phyloP scores from a whole-genome alignment of 2,797 vertebrate genomes.

The Pantherophis alleghaniensis region DNA sequence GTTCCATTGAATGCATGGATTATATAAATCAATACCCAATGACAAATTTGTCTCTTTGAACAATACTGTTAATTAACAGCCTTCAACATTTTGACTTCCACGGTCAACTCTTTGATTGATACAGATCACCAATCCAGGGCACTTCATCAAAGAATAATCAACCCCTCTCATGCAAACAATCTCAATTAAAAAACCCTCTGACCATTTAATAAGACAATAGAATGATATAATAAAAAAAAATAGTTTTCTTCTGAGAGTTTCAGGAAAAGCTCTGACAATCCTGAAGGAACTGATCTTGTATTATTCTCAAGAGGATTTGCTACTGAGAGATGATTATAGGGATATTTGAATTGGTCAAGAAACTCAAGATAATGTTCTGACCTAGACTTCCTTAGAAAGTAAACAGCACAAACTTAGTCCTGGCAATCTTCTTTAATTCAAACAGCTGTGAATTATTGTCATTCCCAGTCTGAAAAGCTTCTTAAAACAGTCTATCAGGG shows the following conservation, averaged over 20 bases:
- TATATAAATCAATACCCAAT: neutral
- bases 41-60: neutral
- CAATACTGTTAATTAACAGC: neutral
- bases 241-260: neutral
- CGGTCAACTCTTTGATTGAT: neutral
- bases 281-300: neutral
- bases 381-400: too few relatives aligned
- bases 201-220: neutral
- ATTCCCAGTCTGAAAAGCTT: too few relatives aligned
- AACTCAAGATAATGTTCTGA: neutral
- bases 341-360: neutral
- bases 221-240: neutral
- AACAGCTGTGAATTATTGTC: too few relatives aligned
- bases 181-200: neutral
- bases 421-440: too few relatives aligned
- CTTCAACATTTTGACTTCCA: neutral
- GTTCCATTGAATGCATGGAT: neutral
- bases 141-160: neutral
- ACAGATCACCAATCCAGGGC: neutral
- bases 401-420: too few relatives aligned
- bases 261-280: neutral
- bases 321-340: neutral
- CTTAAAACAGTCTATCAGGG: too few relatives aligned
- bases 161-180: neutral
- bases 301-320: neutral